Evolutionary conservation across 2,888 invertebrate species (phyloP).

Genomic region (Gisinianus flammeolus): DNA sequence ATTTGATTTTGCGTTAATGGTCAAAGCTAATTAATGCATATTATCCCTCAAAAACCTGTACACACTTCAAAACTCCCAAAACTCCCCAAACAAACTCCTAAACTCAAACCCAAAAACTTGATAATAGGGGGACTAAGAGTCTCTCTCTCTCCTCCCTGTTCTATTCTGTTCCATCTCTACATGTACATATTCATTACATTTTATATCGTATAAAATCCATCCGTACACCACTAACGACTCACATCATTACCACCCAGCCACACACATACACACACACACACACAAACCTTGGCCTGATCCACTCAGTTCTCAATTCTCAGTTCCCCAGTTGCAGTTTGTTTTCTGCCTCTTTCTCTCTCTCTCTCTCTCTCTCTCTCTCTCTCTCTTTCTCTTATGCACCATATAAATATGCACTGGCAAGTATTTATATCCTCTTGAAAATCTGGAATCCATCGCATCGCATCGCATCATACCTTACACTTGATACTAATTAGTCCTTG

Average conservation of each 20-base stretch:
- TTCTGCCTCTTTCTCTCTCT: background rate
- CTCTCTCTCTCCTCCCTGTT: background rate
- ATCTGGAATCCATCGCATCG: no score
- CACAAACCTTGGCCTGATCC: conserved; percentile 25
- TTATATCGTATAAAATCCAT: background rate
- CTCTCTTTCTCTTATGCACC: background rate
- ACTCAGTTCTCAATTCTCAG: conserved; percentile 23
- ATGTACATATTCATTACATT: background rate
- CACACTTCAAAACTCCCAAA: background rate
- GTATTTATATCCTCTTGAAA: no score
- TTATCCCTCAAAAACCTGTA: conserved; percentile 27
- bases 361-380: background rate
- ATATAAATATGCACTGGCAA: no score
- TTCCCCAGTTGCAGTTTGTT: background rate
- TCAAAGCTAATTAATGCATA: conserved; percentile 49
- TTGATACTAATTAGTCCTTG: conserved; percentile 34
- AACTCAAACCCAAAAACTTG: no score
- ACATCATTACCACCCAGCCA: conserved; percentile 38
- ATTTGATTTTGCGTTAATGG: conserved; percentile 49
- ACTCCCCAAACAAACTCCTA: background rate
- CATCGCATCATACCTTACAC: conserved; percentile 28
- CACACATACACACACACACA: background rate
- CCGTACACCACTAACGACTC: conserved; percentile 36
- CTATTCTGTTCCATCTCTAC: background rate
- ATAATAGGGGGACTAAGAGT: background rate